phyloP scores from a whole-genome alignment of 2,797 vertebrate species.

The Hephaestus fuliginosus region DNA sequence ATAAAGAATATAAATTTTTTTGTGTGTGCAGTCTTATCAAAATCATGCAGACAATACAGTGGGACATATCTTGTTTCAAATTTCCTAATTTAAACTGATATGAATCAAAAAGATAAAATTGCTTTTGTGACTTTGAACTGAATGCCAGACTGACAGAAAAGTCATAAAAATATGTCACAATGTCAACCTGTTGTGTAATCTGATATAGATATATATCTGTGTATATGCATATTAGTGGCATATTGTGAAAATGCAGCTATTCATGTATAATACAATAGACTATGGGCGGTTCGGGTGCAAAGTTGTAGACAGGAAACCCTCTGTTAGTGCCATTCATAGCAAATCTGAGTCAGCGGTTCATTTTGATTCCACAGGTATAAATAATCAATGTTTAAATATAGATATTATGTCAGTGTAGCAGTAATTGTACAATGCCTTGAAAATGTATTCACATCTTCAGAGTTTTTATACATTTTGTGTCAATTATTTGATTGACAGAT shows the following conservation, averaged over 20 bases:
- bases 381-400: not conserved
- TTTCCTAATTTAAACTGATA: not conserved
- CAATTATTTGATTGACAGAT: not conserved
- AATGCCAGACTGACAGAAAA: not conserved
- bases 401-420: not conserved
- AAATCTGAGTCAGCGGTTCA: not conserved
- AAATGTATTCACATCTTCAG: too few species aligned
- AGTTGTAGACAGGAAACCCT: conserved; percentile 27
- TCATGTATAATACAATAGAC: conserved; percentile 47
- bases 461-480: not conserved
- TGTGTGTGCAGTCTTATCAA: not conserved
- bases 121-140: not conserved
- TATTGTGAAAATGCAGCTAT: conserved; percentile 6
- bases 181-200: not conserved
- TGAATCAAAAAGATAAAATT: not conserved
- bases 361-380: conserved; percentile 6
- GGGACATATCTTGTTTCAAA: not conserved
- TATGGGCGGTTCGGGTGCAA: conserved; percentile 10
- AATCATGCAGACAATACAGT: not conserved
- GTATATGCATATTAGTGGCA: not conserved
- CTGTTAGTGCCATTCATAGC: not conserved
- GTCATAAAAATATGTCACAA: not conserved
- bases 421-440: not conserved
- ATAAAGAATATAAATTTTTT: not conserved
- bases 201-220: not conserved